Percentiles rank a stretch among this genome's conserved stretches.
These are phyloP conservation scores for Drosophila vallismaia DNA, from an alignment of 2,888 invertebrate species.

Conservation along the genomic window DNA sequence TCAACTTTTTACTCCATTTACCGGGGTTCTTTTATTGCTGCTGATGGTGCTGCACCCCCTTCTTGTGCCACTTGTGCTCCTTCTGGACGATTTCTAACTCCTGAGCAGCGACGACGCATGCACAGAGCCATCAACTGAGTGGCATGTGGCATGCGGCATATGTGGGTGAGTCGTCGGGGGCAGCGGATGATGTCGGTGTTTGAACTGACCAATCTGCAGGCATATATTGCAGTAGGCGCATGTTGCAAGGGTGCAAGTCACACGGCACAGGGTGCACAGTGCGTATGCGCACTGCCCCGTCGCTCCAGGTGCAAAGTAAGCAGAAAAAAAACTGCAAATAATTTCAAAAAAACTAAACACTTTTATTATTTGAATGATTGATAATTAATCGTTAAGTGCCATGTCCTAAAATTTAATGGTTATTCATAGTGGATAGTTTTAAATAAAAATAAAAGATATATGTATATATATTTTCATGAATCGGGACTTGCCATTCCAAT, in stretches of 20 bases:
- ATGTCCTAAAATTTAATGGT: too few relatives aligned
- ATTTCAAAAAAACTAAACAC: too few relatives aligned
- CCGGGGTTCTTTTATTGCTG: too few relatives aligned
- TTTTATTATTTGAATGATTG: too few relatives aligned
- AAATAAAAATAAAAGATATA: too few relatives aligned
- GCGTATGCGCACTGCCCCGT: conserved; percentile 66
- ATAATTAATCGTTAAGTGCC: too few relatives aligned
- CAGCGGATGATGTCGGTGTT: conserved; percentile 35
- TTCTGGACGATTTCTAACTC: neutral
- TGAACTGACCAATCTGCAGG: conserved; percentile 73
- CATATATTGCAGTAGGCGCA: conserved; percentile 75
- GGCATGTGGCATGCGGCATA: conserved; percentile 23
- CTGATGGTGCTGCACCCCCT: conserved; percentile 24
- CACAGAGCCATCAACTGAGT: conserved; percentile 38
- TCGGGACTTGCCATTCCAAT: too few relatives aligned
- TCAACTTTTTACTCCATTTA: too few relatives aligned
- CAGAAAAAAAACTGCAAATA: too few relatives aligned
- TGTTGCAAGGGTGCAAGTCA: conserved; percentile 30
- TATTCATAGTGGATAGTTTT: too few relatives aligned
- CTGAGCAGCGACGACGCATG: conserved; percentile 41
- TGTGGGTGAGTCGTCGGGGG: neutral
- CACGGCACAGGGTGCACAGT: conserved; percentile 54
- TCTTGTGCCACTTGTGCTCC: conserved; percentile 7
- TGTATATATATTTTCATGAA: too few relatives aligned
- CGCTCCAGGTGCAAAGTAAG: too few relatives aligned